Evolutionary conservation across 2,113 vertebrate genomes (phyloP).

Genomic region (Penelope pileata): DNA sequence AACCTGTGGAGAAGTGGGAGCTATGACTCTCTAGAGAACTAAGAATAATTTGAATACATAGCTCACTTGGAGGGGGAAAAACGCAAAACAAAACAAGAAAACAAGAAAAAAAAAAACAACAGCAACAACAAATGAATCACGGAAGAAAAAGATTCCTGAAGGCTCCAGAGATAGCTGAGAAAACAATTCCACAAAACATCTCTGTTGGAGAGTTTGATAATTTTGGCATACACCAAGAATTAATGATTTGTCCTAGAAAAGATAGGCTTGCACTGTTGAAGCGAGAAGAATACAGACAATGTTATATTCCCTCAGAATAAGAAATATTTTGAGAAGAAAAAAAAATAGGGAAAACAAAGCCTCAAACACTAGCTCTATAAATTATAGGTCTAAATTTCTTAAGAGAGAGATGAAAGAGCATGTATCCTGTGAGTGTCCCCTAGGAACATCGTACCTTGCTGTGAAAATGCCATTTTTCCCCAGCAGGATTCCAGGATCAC

Average conservation of each 20-base stretch:
- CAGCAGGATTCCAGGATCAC: conserved; percentile 30
- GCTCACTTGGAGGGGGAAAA: not conserved
- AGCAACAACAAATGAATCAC: not conserved
- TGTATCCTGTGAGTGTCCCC: not conserved
- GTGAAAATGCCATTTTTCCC: conserved; percentile 20
- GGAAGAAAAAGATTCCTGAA: not conserved
- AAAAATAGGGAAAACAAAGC: not conserved
- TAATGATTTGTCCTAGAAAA: conserved; percentile 54
- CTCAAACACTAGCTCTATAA: not conserved
- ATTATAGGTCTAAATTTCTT: conserved; percentile 38
- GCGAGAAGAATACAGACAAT: not conserved
- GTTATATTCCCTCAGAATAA: not conserved
- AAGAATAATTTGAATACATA: not conserved
- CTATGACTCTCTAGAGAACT: not conserved
- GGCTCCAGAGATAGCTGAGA: not conserved
- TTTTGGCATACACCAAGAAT: not conserved
- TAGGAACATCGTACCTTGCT: conserved; percentile 15
- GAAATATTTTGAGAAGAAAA: not conserved
- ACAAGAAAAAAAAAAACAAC: not conserved
- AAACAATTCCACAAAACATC: not conserved
- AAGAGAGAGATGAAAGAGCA: conserved; percentile 15
- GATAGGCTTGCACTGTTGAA: conserved; percentile 14
- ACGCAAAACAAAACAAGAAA: not conserved
- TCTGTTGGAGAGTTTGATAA: not conserved
- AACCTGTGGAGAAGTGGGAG: not conserved